A percentile compares a stretch with the other conserved stretches of the same genome.
Evolutionary conservation across 2,797 vertebrate genomes (phyloP).

Genomic region (Australoheros facetus): DNA sequence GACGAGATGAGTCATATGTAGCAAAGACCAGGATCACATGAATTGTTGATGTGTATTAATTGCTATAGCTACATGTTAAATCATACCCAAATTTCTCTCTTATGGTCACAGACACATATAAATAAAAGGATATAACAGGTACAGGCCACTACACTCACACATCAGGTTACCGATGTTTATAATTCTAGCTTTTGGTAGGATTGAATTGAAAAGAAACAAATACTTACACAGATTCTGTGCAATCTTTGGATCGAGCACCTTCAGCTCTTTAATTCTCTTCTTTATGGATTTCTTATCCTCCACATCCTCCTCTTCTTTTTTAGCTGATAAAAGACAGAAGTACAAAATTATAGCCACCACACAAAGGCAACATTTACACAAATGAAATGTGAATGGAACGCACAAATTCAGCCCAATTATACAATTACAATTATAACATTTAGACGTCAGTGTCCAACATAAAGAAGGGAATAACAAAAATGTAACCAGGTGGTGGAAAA

Average conservation of each 20-base stretch:
- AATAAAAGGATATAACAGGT: background rate
- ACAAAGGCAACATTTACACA: conserved; percentile 11
- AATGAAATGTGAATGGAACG: conserved; percentile 1
- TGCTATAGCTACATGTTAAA: conserved; percentile 30
- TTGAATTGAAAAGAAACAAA: conserved; percentile 17
- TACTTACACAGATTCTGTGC: conserved; percentile 98
- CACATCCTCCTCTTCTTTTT: conserved; percentile 87
- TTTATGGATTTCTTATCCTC: conserved; percentile 91
- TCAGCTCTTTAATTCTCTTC: conserved; percentile 94
- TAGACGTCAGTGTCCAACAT: background rate
- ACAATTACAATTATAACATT: conserved; percentile 28
- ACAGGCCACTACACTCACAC: background rate
- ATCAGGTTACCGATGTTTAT: background rate
- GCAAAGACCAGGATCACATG: conserved; percentile 15
- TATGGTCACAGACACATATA: background rate
- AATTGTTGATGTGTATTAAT: conserved; percentile 21
- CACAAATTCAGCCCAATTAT: background rate
- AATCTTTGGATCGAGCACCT: conserved; percentile 94
- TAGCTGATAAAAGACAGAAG: conserved; percentile 80
- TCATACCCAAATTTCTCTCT: background rate
- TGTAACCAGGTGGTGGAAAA: background rate
- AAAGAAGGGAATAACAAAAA: background rate
- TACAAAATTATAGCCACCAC: conserved; percentile 25
- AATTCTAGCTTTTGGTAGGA: conserved; percentile 10
- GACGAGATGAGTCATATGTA: conserved; percentile 29